Conservation (phyloP, 2,888 invertebrate species). For the Onthophagus sagittarius region DNA sequence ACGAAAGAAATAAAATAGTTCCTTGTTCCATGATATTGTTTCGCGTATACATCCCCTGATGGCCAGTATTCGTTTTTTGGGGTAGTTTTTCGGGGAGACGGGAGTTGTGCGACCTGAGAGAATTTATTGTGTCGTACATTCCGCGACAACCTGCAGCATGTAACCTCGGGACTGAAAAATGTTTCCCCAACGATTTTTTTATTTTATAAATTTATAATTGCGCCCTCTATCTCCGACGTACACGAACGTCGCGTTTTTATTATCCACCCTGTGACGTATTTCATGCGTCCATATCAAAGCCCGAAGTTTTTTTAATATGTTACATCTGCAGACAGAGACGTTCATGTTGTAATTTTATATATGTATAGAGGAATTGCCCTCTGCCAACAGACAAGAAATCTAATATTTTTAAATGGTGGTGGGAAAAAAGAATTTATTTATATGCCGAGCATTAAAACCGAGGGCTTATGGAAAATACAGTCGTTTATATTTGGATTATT, state of each 20-base stretch:
- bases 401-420: not conserved
- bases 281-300: slow-evolving; percentile 6
- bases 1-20: slow-evolving; percentile 22
- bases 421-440: not conserved
- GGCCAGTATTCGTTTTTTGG: slow-evolving; percentile 10
- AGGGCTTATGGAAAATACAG: not conserved
- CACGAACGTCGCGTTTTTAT: slow-evolving; percentile 13
- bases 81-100: not conserved
- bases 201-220: slow-evolving; percentile 23
- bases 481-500: not conserved
- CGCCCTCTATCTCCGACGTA: slow-evolving; percentile 15
- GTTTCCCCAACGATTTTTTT: slow-evolving; percentile 19
- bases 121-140: slow-evolving; percentile 8
- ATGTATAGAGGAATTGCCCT: not conserved
- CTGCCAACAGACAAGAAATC: not conserved
- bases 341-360: not conserved
- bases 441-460: not conserved
- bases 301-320: not conserved
- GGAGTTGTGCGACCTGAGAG: not conserved
- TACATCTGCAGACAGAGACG: not conserved
- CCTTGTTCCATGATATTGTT: slow-evolving; percentile 18
- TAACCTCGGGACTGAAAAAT: slow-evolving; percentile 11
- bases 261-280: slow-evolving; percentile 1
- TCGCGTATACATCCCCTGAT: not conserved
- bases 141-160: slow-evolving; percentile 7